phyloP scores from a whole-genome alignment of 2,888 invertebrate species.

The Macaria liturata region DNA sequence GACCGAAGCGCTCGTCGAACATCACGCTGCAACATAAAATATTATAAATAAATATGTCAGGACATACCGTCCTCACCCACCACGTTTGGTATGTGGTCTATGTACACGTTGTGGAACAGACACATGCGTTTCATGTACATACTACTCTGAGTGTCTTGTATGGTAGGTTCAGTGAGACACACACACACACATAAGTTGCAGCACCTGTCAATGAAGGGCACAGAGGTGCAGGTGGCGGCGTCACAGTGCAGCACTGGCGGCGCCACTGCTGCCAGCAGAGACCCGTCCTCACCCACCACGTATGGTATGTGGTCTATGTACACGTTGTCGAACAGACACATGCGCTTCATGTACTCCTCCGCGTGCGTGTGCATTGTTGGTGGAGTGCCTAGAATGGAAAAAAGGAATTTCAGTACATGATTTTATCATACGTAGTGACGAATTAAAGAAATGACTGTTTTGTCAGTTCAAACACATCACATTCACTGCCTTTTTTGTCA shows the following conservation, averaged over 20 bases:
- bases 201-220: slow-evolving; percentile 69
- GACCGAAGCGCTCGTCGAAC: slow-evolving; percentile 70
- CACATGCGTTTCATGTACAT: too few relatives aligned
- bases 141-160: too few relatives aligned
- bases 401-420: too few relatives aligned
- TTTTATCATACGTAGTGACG: too few relatives aligned
- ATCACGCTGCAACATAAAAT: too few relatives aligned
- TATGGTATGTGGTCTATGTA: slow-evolving; percentile 75
- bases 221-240: slow-evolving; percentile 75
- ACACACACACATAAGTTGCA: too few relatives aligned
- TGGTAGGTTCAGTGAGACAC: too few relatives aligned
- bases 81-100: slow-evolving; percentile 75
- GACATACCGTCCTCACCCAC: slow-evolving; percentile 72
- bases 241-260: slow-evolving; percentile 76
- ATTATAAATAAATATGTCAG: too few relatives aligned
- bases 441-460: too few relatives aligned
- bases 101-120: slow-evolving; percentile 71
- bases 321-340: slow-evolving; percentile 73
- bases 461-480: too few relatives aligned
- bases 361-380: slow-evolving; percentile 70
- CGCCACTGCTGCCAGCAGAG: slow-evolving; percentile 72
- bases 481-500: too few relatives aligned
- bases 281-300: slow-evolving; percentile 71
- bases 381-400: slow-evolving; percentile 61
- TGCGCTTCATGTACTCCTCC: slow-evolving; percentile 75